phyloP scores from a whole-genome alignment of 2,888 invertebrate species.

The Leptopilina syphax region DNA sequence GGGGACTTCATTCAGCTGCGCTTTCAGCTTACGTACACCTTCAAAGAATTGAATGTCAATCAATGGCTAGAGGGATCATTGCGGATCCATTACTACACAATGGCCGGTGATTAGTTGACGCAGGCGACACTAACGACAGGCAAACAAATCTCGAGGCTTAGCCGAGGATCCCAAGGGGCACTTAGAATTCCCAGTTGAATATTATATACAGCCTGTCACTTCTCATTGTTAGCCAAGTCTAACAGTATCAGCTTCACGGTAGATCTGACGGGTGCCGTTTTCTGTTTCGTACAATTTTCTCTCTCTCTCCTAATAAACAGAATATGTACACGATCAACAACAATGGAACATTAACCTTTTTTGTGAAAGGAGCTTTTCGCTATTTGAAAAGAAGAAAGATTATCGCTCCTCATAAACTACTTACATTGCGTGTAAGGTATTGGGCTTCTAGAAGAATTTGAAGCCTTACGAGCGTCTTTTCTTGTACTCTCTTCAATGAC shows the following conservation, averaged over 20 bases:
- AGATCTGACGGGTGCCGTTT: constrained; percentile 47
- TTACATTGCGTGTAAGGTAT: constrained; percentile 44
- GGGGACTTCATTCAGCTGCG: not conserved
- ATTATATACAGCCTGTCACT: constrained; percentile 66
- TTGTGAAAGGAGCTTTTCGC: constrained; percentile 34
- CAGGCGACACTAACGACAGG: constrained; percentile 69
- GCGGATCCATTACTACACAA: constrained; percentile 72
- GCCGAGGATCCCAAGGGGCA: constrained; percentile 66
- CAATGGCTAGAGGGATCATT: constrained; percentile 51
- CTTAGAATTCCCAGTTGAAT: constrained; percentile 62
- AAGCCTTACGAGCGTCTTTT: constrained; percentile 42
- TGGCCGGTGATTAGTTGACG: constrained; percentile 69
- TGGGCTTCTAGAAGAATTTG: constrained; percentile 45
- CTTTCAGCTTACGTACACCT: constrained; percentile 43
- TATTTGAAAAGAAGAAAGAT: constrained; percentile 44
- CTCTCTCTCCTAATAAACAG: not conserved
- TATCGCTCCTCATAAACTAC: constrained; percentile 53
- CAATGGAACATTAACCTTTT: constrained; percentile 48
- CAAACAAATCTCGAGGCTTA: constrained; percentile 73
- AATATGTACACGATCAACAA: constrained; percentile 44
- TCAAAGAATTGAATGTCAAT: constrained; percentile 61
- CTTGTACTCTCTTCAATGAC: constrained; percentile 42
- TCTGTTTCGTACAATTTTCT: constrained; percentile 7
- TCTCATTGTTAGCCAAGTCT: constrained; percentile 61
- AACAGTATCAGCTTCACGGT: constrained; percentile 43